These are phyloP conservation scores for Dinomys branickii DNA, from an alignment of 2,113 vertebrate genomes.

Conservation along the genomic window DNA sequence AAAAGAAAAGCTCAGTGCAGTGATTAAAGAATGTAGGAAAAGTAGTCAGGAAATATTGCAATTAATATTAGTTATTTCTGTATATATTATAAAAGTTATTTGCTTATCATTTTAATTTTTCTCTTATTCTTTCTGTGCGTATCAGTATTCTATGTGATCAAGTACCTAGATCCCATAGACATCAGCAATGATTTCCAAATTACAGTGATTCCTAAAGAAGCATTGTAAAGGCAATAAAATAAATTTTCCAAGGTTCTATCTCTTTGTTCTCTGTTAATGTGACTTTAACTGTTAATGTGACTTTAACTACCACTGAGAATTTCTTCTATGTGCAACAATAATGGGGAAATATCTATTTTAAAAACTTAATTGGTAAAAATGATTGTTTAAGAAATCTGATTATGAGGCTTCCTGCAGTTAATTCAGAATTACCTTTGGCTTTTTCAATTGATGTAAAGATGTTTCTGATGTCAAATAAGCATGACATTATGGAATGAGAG, in stretches of 20 bases:
- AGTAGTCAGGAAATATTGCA: background rate
- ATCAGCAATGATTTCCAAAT: slow-evolving; percentile 30
- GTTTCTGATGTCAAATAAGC: slow-evolving; percentile 5
- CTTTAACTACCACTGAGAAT: background rate
- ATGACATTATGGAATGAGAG: background rate
- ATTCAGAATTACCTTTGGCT: background rate
- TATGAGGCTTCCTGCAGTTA: slow-evolving; percentile 14
- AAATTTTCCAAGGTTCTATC: background rate
- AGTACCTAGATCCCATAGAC: background rate
- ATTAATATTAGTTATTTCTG: background rate
- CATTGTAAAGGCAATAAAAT: background rate
- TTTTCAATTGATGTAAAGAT: background rate
- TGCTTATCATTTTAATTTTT: background rate
- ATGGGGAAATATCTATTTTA: background rate
- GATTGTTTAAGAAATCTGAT: background rate
- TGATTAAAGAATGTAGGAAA: background rate
- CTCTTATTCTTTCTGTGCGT: background rate
- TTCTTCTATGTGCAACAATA: slow-evolving; percentile 1
- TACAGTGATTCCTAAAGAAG: background rate
- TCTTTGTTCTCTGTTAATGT: background rate
- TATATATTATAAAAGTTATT: background rate
- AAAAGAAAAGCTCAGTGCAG: background rate
- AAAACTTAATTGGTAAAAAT: slow-evolving; percentile 39
- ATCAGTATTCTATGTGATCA: background rate
- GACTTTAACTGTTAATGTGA: background rate